Base-by-base conservation (phyloP, 1,140 invertebrate genomes). In the Sitophilus oryzae region DNA sequence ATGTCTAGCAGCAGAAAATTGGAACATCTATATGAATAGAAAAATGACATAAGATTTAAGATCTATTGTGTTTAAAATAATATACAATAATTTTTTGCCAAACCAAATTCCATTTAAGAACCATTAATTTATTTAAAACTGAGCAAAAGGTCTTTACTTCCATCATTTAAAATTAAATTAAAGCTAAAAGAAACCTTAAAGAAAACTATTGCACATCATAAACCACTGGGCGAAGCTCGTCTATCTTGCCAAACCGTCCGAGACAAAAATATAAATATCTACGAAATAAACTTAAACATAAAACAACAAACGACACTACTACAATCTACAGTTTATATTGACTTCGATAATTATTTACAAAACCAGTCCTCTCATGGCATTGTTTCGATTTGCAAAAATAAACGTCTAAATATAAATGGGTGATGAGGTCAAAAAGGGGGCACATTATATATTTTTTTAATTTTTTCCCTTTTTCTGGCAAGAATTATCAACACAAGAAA, bases 281-380 rank as follows among this genome's bases (percentile, higher is more conserved):
- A n/a, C 22, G 19, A 23, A 14, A 16, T 47, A 25, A n/a, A 6
- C 45, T 36, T 22, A 25, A 34, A 19, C 15, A 11, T 36, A n/a
- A 37, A 45, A 45, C 4, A 9, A 36, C 16, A 44, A 53, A 47
- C 15, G 19, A 21, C 41, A 47, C 52, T 47, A 40, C 43, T 54
- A 47, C 37, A n/a, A 35, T 20, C 52, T 54, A 54, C 52, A 45
- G 42, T 46, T 54, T 46, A 54, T 54, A 54, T 54, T 54, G 52
- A 54, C 52, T 54, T 54, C 45, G 45, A 54, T 41, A 34, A 35
- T 54, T 45, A 45, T 11, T 20, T 54, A 54, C 52, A 54, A 30
- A 30, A 54, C 52, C 52, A 54, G 52, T 54, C 52, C 34, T 54
- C 52, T 38, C 52, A 54, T 54, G 52, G 52, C 52, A 46, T 54